Base-by-base conservation (phyloP, 2,888 invertebrate genomes). In the Clistopyga incitator region DNA sequence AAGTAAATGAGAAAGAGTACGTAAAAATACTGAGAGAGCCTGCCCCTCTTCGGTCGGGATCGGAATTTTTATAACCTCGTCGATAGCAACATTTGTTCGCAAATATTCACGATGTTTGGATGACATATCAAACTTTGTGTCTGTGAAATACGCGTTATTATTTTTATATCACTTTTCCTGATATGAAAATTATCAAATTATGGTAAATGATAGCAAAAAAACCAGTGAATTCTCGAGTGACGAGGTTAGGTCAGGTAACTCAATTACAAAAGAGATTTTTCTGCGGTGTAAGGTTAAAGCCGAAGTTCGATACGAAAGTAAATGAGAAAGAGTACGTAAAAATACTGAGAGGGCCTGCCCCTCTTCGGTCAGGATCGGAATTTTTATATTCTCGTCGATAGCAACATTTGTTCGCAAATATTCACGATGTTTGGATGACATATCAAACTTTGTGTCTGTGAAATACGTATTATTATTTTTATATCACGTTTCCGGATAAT, bases 1-100 rank as follows among this genome's bases (percentile, higher is more conserved):
- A 72, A 74, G 61, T 59, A 20, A 56, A 56, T 74, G 78, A 76
- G 83, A 68, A 64, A 59, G 23, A 10, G 67, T 15, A 70, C n/a
- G 67, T 64, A 70, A 42, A 50, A 34, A 45, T 25, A 38, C n/a
- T 29, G 2, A 29, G 3, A 29, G 2, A 3, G 6, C 29, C 23
- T 45, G 29, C 59, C 71, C 50, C n/a, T 45, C 45, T 23, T 34
- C 52, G 45, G 38, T 25, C 50, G 74, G 38, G 56, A 59, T 45
- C 54, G 29, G 6, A 29, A 29, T 3, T 29, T 29, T 29, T 29
- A 29, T 29, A n/a, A n/a, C n/a, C n/a, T n/a, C n/a, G n/a, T n/a
- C n/a, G n/a, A n/a, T n/a, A n/a, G n/a, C n/a, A n/a, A n/a, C n/a
- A n/a, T n/a, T n/a, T n/a, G n/a, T n/a, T n/a, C n/a, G n/a, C n/a